A percentile compares a stretch with the other conserved stretches of the same genome.
Evolutionary conservation across 1,140 invertebrate species (phyloP).

Genomic region (Drosophila lacertosa): DNA sequence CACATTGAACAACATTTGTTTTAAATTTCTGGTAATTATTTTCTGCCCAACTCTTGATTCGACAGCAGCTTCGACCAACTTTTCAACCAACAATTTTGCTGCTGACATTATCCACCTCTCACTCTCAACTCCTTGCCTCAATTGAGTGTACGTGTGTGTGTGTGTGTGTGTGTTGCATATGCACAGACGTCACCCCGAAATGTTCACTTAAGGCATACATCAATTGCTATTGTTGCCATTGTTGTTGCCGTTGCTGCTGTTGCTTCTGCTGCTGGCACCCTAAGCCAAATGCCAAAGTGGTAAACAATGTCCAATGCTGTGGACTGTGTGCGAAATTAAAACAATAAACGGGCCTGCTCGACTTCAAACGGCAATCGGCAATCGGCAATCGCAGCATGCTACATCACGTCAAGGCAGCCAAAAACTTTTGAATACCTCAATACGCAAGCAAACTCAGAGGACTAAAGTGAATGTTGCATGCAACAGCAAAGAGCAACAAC

Average conservation of each 20-base stretch:
- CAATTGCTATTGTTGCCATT: slow-evolving; percentile 15
- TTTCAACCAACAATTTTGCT: background rate
- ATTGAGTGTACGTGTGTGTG: background rate
- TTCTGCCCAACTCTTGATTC: background rate
- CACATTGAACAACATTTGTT: background rate
- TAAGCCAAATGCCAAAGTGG: slow-evolving; percentile 76
- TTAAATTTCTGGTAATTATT: slow-evolving; percentile 7
- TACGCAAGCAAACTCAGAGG: slow-evolving; percentile 6
- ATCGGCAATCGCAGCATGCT: slow-evolving; percentile 31
- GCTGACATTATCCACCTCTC: background rate
- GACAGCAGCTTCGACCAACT: background rate
- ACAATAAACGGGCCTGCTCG: slow-evolving; percentile 63
- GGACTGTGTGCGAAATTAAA: slow-evolving; percentile 70
- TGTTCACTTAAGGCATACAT: slow-evolving; percentile 31
- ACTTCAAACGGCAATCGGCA: slow-evolving; percentile 52
- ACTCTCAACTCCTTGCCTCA: too few relatives aligned
- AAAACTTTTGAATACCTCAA: slow-evolving; percentile 54
- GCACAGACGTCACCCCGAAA: slow-evolving; percentile 32
- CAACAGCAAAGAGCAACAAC: slow-evolving; percentile 34
- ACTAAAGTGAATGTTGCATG: slow-evolving; percentile 19
- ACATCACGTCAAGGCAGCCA: slow-evolving; percentile 29
- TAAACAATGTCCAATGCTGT: slow-evolving; percentile 74
- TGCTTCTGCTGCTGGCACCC: slow-evolving; percentile 35
- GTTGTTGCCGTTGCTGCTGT: slow-evolving; percentile 11
- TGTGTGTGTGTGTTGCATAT: background rate